Percentiles rank a stretch among this genome's conserved stretches.
phyloP scores from a whole-genome alignment of 2,797 vertebrate genomes.

The Pogoniulus pusillus region DNA sequence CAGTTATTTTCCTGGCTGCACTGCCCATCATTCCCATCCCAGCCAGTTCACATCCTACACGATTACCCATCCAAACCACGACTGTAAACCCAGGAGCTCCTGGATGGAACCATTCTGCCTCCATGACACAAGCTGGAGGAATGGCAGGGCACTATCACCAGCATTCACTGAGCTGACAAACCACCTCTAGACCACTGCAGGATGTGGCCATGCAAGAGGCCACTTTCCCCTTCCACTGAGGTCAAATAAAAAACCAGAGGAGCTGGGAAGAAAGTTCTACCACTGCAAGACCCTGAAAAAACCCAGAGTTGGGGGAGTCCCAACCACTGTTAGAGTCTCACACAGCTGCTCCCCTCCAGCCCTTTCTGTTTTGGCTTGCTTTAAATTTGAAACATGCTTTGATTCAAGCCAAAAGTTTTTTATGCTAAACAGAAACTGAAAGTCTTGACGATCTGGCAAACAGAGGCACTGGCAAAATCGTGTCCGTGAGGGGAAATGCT shows the following conservation, averaged over 20 bases:
- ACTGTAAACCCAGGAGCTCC: not conserved
- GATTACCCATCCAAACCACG: not conserved
- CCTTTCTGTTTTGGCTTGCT: not conserved
- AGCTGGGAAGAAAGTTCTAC: not conserved
- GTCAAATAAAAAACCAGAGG: not conserved
- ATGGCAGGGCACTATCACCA: not conserved
- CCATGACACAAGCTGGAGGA: too few species aligned
- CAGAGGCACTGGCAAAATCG: slow-evolving; percentile 10
- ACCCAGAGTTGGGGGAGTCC: not conserved
- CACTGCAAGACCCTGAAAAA: not conserved
- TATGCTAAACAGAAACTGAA: slow-evolving; percentile 62
- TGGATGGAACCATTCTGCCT: not conserved
- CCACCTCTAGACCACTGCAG: not conserved
- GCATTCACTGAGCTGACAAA: fast-evolving
- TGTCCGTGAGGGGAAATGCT: not conserved
- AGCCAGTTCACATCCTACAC: not conserved
- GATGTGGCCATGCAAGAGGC: not conserved
- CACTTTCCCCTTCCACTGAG: not conserved
- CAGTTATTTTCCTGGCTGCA: not conserved
- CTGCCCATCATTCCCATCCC: not conserved
- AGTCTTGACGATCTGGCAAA: slow-evolving; percentile 43
- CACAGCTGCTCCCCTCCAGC: not conserved
- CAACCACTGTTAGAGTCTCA: fast-evolving
- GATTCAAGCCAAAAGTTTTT: slow-evolving; percentile 10
- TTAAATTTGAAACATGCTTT: not conserved